Conservation (phyloP, 1,140 invertebrate genomes). For the Nasonia vitripennis region DNA sequence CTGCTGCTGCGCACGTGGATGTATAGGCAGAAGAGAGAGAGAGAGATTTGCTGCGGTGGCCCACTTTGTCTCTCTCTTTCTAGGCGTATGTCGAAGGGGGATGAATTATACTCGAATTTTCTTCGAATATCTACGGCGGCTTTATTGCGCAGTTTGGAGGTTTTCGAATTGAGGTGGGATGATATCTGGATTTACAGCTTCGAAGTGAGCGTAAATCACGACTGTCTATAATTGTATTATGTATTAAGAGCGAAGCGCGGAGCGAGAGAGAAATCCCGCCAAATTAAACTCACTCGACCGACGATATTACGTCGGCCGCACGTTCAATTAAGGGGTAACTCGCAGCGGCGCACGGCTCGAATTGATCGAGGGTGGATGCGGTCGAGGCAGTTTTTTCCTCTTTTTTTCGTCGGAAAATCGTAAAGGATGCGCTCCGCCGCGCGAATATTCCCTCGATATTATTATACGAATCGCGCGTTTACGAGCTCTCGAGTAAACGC, state of each 20-base stretch:
- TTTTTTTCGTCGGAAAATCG: no score
- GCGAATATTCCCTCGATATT: no score
- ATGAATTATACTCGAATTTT: neutral
- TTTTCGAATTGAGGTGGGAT: neutral
- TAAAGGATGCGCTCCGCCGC: no score
- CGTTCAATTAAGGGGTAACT: slow-evolving; percentile 40
- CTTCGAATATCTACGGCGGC: neutral
- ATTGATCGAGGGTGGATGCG: slow-evolving; percentile 16
- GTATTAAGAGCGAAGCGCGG: neutral
- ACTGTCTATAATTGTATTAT: neutral
- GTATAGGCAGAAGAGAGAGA: no score
- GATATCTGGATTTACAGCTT: no score
- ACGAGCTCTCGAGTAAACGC: no score
- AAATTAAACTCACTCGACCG: slow-evolving; percentile 47
- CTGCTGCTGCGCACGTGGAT: no score
- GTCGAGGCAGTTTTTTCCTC: neutral
- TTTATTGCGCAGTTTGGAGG: neutral
- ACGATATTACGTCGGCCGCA: slow-evolving; percentile 27
- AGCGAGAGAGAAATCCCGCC: neutral
- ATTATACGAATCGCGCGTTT: no score
- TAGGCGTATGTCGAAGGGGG: neutral
- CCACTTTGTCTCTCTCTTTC: neutral
- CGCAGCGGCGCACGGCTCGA: neutral
- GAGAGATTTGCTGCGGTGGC: neutral
- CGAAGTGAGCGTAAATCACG: no score